Percentiles rank a stretch among this genome's conserved stretches.
These are phyloP conservation scores for Metallyticus violacea DNA, from an alignment of 2,888 invertebrate species.

Conservation along the genomic window DNA sequence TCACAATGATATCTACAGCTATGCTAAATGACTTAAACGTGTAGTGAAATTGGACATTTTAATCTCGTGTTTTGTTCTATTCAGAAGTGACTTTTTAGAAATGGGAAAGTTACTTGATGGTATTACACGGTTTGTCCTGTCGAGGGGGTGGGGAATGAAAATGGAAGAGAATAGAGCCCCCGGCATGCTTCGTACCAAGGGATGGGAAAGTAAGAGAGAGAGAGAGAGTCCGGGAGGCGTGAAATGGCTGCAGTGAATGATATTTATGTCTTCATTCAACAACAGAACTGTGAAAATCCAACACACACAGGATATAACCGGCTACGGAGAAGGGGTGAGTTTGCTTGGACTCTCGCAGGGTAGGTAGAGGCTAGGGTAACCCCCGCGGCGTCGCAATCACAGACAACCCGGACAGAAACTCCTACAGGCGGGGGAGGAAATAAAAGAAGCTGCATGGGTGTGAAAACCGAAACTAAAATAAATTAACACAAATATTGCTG, in stretches of 20 bases:
- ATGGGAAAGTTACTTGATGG: conserved; percentile 11
- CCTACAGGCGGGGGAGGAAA: neutral
- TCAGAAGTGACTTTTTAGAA: neutral
- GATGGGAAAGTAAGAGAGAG: neutral
- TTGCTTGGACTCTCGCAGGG: neutral
- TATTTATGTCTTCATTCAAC: conserved; percentile 29
- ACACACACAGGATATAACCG: conserved; percentile 21
- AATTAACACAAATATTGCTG: neutral
- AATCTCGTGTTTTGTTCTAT: neutral
- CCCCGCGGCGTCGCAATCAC: conserved; percentile 8
- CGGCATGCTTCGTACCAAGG: neutral
- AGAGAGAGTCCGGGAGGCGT: conserved; percentile 38
- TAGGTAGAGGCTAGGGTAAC: neutral
- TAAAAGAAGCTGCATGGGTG: neutral
- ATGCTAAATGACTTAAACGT: too few relatives aligned
- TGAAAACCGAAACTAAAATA: neutral
- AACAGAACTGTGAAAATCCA: conserved; percentile 23
- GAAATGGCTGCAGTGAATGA: conserved; percentile 24
- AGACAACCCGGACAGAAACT: neutral
- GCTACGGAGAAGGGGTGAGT: conserved; percentile 1
- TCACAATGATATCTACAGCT: too few relatives aligned
- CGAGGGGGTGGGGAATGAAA: conserved; percentile 2
- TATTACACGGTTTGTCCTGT: conserved; percentile 21
- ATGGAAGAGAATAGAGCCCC: conserved; percentile 7
- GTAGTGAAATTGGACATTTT: neutral